Conservation (phyloP, 2,113 vertebrate genomes). For the Psettodes erumei region DNA sequence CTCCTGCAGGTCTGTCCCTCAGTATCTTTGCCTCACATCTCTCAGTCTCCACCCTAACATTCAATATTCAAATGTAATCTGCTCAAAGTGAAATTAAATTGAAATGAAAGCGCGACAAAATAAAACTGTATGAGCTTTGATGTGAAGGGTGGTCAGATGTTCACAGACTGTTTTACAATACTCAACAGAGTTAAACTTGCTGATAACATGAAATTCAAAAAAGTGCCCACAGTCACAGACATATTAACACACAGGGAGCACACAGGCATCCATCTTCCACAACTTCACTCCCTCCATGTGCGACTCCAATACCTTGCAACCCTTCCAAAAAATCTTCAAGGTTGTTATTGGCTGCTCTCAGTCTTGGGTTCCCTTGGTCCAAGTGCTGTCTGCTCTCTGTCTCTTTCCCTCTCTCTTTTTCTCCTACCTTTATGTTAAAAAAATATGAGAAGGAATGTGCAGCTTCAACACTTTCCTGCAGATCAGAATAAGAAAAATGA, state of each 20-base stretch:
- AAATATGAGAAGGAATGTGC: constrained; percentile 42
- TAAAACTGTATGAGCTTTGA: background rate
- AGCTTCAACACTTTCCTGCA: constrained; percentile 24
- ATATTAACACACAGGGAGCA: background rate
- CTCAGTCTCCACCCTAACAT: background rate
- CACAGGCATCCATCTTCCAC: background rate
- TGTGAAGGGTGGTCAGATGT: background rate
- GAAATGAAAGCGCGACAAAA: background rate
- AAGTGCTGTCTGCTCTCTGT: constrained; percentile 10
- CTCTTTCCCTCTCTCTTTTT: constrained; percentile 12
- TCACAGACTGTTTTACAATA: background rate
- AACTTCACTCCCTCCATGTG: background rate
- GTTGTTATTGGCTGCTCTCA: constrained; percentile 35
- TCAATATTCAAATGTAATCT: constrained; percentile 1
- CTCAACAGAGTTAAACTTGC: background rate
- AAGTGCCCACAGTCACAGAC: background rate
- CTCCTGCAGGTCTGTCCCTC: background rate
- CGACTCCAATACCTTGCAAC: background rate
- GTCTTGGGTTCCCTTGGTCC: constrained; percentile 12
- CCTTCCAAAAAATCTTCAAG: constrained; percentile 31
- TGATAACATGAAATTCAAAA: background rate
- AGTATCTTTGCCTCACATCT: background rate
- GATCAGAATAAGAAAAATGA: constrained; percentile 26
- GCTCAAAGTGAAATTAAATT: background rate
- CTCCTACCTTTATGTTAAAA: background rate